phyloP scores from a whole-genome alignment of 2,113 vertebrate genomes.

The Tretioscincus oriximinensis region DNA sequence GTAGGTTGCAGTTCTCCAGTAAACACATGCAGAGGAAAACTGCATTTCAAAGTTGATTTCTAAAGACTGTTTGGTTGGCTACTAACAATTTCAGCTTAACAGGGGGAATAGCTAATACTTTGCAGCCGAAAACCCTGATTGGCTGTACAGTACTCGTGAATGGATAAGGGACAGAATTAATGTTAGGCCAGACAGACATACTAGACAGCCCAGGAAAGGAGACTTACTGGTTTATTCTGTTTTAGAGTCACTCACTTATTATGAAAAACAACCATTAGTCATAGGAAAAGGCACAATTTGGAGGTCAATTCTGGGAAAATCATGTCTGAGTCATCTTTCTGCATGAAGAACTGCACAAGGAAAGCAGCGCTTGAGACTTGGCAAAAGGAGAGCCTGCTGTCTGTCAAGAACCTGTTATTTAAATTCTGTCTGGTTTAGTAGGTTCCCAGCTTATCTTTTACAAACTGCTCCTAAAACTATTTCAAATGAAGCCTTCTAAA shows the following conservation, averaged over 20 bases:
- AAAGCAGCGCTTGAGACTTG: not conserved
- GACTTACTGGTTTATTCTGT: not conserved
- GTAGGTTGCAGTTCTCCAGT: not conserved
- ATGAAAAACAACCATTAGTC: slow-evolving; percentile 39
- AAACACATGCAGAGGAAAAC: not conserved
- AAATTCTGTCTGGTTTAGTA: slow-evolving; percentile 19
- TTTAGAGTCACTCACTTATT: slow-evolving; percentile 35
- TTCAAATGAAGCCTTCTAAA: slow-evolving; percentile 22
- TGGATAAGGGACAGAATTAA: not conserved
- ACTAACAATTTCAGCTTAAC: slow-evolving; percentile 19
- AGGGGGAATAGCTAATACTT: not conserved
- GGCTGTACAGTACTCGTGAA: slow-evolving; percentile 5
- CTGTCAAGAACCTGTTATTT: slow-evolving; percentile 36
- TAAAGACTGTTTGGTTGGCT: not conserved
- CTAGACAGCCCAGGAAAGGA: slow-evolving; percentile 4
- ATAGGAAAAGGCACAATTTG: slow-evolving; percentile 41
- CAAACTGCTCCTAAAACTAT: slow-evolving; percentile 1
- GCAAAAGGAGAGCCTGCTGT: slow-evolving; percentile 17
- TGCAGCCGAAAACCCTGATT: not conserved
- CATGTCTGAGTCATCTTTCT: slow-evolving; percentile 33
- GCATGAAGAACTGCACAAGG: slow-evolving; percentile 1
- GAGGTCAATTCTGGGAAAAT: slow-evolving; percentile 42
- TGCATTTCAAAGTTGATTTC: slow-evolving; percentile 16
- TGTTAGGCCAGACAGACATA: not conserved
- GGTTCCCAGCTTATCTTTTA: slow-evolving; percentile 6